Base-by-base conservation (phyloP, 2,113 vertebrate species). In the Mirounga angustirostris region DNA sequence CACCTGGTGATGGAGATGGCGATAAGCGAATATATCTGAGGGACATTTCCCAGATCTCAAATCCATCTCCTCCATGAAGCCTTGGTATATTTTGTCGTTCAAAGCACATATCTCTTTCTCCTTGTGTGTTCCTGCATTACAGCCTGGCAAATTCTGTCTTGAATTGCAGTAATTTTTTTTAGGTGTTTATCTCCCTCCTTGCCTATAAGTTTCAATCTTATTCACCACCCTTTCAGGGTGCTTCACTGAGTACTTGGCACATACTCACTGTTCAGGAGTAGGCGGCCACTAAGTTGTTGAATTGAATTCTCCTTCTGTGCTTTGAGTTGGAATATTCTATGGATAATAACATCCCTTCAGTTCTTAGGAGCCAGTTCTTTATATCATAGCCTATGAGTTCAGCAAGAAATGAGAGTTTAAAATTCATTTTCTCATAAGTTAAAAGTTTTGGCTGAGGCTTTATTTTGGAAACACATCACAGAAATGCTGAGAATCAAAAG, bases 401-500 rank as follows among this genome's bases (percentile, higher is more conserved):
- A 59, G 26, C 36, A 73, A 94, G 46, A 88, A 82, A 91, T 10
- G 24, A 58, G 83, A 78, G 61, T 84, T 85, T 91, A 71, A 88
- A 81, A 80, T 65, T 90, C 33, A 46, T 86, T 61, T 92, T 92
- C 46, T 95, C 10, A 7, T 71, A 82, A 82, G 18, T 85, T 85
- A 16, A 61, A 76, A 87, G n/a, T 95, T 95, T 58, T 91, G 67
- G 67, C n/a, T 46, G 33, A 88, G 7, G 52, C 67, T 89, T 91
- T 36, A 78, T 93, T 97, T 97, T 74, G 46, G 54, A 93, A 97
- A 85, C 15, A 63, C 12, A 78, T 46, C 50, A 88, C 61, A 90
- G 91, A 89, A 79, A 83, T 54, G 22, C 33, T 22, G 80, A 94
- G 43, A 65, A 78, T 91, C 61, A 26, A 94, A 94, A 79, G 24